Percentiles rank a stretch among this genome's conserved stretches.
Conservation (phyloP, 2,888 invertebrate genomes). For the Augiades crinisus region DNA sequence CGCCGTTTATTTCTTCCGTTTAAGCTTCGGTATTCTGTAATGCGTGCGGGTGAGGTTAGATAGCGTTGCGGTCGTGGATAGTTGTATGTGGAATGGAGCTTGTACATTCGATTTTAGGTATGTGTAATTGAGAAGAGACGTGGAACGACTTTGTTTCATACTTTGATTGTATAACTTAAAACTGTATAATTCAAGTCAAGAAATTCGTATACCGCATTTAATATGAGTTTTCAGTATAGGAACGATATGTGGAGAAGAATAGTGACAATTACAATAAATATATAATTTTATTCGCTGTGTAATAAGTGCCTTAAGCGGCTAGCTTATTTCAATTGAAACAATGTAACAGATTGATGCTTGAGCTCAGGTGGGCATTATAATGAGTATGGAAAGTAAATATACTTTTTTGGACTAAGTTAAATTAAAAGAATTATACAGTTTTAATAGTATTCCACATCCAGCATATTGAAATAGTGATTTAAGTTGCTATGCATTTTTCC, state of each 20-base stretch:
- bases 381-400: too few relatives aligned
- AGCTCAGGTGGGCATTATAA: too few relatives aligned
- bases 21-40: slow-evolving; percentile 78
- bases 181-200: too few relatives aligned
- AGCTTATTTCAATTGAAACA: too few relatives aligned
- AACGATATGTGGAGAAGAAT: too few relatives aligned
- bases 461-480: neutral
- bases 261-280: too few relatives aligned
- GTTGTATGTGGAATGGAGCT: neutral
- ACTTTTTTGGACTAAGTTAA: too few relatives aligned
- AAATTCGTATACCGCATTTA: too few relatives aligned
- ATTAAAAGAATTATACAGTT: neutral
- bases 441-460: slow-evolving; percentile 6
- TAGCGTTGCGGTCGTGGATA: slow-evolving; percentile 33
- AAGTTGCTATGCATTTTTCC: slow-evolving; percentile 31
- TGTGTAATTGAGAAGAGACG: neutral
- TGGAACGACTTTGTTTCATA: neutral
- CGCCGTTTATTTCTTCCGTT: slow-evolving; percentile 68
- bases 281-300: too few relatives aligned
- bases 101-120: neutral
- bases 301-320: too few relatives aligned
- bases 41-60: slow-evolving; percentile 70
- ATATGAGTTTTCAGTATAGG: too few relatives aligned
- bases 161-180: neutral
- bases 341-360: too few relatives aligned